Base-by-base conservation (phyloP, 2,888 invertebrate genomes). In the Oasisia sp. region DNA sequence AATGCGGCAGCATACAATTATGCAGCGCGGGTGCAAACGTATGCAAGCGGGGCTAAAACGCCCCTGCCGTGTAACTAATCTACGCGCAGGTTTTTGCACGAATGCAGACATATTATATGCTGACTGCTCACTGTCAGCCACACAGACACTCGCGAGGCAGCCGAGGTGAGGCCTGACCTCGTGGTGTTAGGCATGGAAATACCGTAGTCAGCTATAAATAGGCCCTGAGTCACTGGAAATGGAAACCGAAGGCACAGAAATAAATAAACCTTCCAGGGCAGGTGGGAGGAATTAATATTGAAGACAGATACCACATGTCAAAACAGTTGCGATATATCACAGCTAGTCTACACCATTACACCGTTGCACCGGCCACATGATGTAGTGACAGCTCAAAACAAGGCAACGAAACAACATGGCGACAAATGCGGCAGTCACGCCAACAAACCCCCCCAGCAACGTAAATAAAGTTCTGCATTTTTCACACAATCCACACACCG, bases 1-100 rank as follows among this genome's bases (percentile, higher is more conserved):
- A 74, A 74, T 74, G 74, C 27, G 19, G 74, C 74, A 27, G 74
- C n/a, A 19, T n/a, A 74, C 27, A 14, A 74, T 74, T 74, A 74
- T n/a, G 74, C 74, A 74, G 74, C 74, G 27, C 7, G 74, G 74
- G 74, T 74, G 74, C 74, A 74, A 74, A 19, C 14, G 27, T 74
- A 74, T 74, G 74, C 74, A 74, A 50, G 50, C 50, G 9, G 12
- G 50, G 50, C 50, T 50, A 50, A 50, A 74, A 74, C 74, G 74
- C 74, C 74, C 74, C 74, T 74, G 74, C 74, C 74, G n/a, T 74
- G 74, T 74, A 74, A 74, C 74, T 74, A 74, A 74, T 74, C 74
- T 74, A 74, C 19, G 1, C 0, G 74, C 74, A 74, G 74, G 50
- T 74, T 74, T 74, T 74, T 74, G 74, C 74, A 74, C n/a, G 27